Base-by-base conservation (phyloP, 2,888 invertebrate species). In the Stenichneumon culpator region DNA sequence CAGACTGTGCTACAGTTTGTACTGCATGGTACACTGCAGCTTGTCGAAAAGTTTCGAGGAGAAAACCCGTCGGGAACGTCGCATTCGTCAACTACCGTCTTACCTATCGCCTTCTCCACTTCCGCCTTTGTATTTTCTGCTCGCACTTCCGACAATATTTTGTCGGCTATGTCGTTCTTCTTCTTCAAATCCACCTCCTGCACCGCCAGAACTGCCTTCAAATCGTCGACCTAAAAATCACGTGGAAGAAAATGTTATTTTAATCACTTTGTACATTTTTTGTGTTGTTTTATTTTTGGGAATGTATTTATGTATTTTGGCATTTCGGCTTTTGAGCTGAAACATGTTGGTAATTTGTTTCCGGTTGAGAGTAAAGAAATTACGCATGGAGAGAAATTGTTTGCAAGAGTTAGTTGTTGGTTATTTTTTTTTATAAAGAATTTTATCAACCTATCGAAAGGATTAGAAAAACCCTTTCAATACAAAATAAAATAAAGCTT, bases 81-180 rank as follows among this genome's bases (percentile, higher is more conserved):
- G 32, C 28, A n/a, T 6, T 19, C 75, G 75, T 65, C 65, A 75
- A 52, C 75, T 65, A n/a, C 39, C 11, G 22, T 44, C 82, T 86
- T 95, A 95, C 97, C 97, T 89, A 96, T 96, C 3, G 96, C 96
- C 92, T 98, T 98, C 93, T 99, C 98, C 88, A 96, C 97, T 16
- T 97, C 97, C 0, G 98, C 99, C 94, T 98, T 98, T 73, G 97
- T 97, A 88, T 98, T 98, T 94, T 99, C 99, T 14, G 97, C 96
- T 19, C 97, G 97, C 1, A 99, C 97, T 25, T 98, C 97, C 74
- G 96, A 95, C 92, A 99, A 98, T 5, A 99, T 95, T 91, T 97
- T 97, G 93, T 98, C 98, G 0, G 99, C 99, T 74, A 97, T 97
- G 90, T 96, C 97, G 91, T 99, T 99, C 94, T 99, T 99, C 88